These are phyloP conservation scores for Ophthalmolycus amberensis DNA, from an alignment of 2,113 vertebrate species.

Conservation along the genomic window DNA sequence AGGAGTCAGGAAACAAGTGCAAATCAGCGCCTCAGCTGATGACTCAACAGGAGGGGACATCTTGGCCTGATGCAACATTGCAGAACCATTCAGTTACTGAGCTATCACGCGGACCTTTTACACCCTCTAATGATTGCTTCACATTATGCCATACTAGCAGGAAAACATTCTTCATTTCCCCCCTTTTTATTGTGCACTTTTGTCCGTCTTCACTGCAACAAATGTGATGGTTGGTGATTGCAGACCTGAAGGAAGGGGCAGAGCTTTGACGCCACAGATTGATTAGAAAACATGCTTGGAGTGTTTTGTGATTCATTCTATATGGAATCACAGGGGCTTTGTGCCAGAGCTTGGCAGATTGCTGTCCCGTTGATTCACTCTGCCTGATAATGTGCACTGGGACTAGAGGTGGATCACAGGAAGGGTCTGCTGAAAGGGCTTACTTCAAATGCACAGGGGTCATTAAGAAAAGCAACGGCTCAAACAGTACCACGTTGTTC, in stretches of 20 bases:
- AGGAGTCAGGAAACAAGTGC: constrained; percentile 66
- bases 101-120: constrained; percentile 23
- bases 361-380: constrained; percentile 54
- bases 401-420: constrained; percentile 18
- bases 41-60: constrained; percentile 58
- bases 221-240: constrained; percentile 37
- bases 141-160: constrained; percentile 17
- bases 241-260: constrained; percentile 32
- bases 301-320: constrained; percentile 47
- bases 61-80: constrained; percentile 54
- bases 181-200: constrained; percentile 14
- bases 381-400: constrained; percentile 41
- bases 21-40: constrained; percentile 71
- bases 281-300: constrained; percentile 44
- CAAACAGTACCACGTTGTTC: constrained; percentile 28
- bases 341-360: constrained; percentile 29
- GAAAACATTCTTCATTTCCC: constrained; percentile 13
- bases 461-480: constrained; percentile 51
- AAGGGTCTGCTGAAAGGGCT: constrained; percentile 22
- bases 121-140: neutral
- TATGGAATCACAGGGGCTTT: constrained; percentile 44
- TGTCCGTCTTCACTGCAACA: constrained; percentile 9
- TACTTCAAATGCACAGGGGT: constrained; percentile 30
- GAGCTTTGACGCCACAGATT: constrained; percentile 42
- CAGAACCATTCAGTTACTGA: constrained; percentile 36